Base-by-base conservation (phyloP, 2,797 vertebrate species). In the Pangasius krempfi region DNA sequence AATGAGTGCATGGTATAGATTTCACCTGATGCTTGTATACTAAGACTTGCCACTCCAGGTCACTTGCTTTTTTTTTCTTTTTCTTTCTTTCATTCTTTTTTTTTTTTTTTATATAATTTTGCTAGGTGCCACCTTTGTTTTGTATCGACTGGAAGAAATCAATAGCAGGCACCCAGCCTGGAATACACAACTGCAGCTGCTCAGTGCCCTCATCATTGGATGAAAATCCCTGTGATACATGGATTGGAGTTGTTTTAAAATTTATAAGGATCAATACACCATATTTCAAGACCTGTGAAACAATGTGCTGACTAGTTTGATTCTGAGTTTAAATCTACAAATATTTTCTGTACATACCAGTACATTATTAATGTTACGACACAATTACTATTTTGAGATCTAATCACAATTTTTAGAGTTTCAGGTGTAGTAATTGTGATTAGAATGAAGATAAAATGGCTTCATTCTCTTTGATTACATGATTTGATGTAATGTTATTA, bases 121-220 rank as follows among this genome's bases (percentile, higher is more conserved):
- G 9, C 44, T 37, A 58, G 56, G 47, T 88, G 76, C 60, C 83
- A 80, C 87, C 56, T 78, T 88, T 85, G 58, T 84, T 81, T 76
- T 89, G 54, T 90, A 92, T 91, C 60, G 87, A 90, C 86, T 90
- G 33, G 33, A 89, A 86, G 60, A 78, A 91, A 88, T 88, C 87
- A 62, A 92, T 89, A 89, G 60, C 44, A 78, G 89, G 88, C 86
- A 88, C 68, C 75, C 47, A 44, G 85, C n/a, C 52, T 16, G 44
- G 79, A 80, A 81, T 70, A 88, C 87, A 89, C 76, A 90, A 84
- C 25, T 72, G 68, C 44, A 83, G 58, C 47, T 86, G 72, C 52
- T 85, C 37, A 68, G 56, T 83, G 70, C 27, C 86, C 84, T 86
- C 86, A 86, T 89, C 82, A 83, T 47, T 60, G 40, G 33, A 86